Evolutionary conservation across 1,140 invertebrate species (phyloP), one percentile per base, ranked within the genome.

Genomic region (Aporrectodea caliginosa): DNA sequence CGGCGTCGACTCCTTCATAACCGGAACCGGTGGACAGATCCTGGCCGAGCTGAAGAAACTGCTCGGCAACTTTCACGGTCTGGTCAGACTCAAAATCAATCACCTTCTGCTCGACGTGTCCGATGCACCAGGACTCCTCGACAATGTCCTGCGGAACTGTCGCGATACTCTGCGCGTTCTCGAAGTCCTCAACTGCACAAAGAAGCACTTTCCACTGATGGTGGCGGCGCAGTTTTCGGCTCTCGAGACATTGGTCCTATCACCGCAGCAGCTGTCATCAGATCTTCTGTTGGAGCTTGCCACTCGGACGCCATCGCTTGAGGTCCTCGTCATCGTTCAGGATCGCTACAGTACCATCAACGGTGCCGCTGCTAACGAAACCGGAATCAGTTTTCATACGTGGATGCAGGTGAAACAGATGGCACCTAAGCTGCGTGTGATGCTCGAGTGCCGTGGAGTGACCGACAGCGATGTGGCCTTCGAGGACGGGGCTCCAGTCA

Each of bases 261-360:
- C 93, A 84, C 93, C 94, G 0, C 93, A 95, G 87, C 94, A 94
- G 87, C 86, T 95, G 22, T 91, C 92, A 73, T 92, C 93, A 80
- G 93, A 95, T 85, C 88, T 94, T 0, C 84, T 95, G 6, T 31
- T 85, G n/a, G 78, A 84, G 33, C 74, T 87, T n/a, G 82, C 85
- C 16, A 82, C 84, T 1, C 83, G 84, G 1, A 31, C 80, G 31
- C 84, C 91, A 0, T 90, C 89, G 82, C 85, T 95, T 29, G 85
- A 89, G 70, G 92, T 95, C 83, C 87, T 96, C 71, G 91, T 94
- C 86, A 91, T 96, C 74, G 84, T 94, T 14, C 93, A 95, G 86
- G 94, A 94, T 86, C 89, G 91, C 69, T 93, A 93, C 81, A 90
- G 89, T 0, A 82, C 82, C 34, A 6, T 58, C 43, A 22, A 58